Evolutionary conservation across 2,797 vertebrate species (phyloP).

Genomic region (Zalophus californianus): DNA sequence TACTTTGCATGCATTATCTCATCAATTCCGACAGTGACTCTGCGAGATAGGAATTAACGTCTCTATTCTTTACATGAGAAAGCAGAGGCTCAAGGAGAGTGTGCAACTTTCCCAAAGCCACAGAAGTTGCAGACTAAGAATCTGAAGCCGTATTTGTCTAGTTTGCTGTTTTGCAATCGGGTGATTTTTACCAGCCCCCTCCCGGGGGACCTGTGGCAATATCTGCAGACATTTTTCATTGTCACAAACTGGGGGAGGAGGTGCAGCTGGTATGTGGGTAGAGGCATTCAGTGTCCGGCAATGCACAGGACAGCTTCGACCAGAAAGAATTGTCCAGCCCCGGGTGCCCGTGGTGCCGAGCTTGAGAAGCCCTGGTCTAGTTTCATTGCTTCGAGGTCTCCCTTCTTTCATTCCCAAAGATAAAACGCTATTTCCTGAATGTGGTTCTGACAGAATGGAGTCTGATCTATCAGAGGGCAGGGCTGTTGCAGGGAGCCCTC

Average conservation of each 20-base stretch:
- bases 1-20: accelerated
- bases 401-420: not conserved
- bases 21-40: not conserved
- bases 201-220: not conserved
- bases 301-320: no score
- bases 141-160: not conserved
- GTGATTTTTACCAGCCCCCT: not conserved
- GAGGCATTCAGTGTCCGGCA: not conserved
- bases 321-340: not conserved
- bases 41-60: not conserved
- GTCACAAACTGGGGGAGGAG: not conserved
- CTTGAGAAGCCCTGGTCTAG: not conserved
- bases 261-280: not conserved
- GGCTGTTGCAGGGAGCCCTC: not conserved
- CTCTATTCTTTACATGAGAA: not conserved
- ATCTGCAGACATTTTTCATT: not conserved
- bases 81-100: not conserved
- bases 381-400: not conserved
- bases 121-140: not conserved
- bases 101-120: not conserved
- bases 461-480: not conserved
- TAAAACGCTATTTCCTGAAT: not conserved
- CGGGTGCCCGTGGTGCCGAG: not conserved
- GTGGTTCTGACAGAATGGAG: not conserved
- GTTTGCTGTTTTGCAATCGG: conserved; percentile 6